Evolutionary conservation across 1,140 invertebrate genomes (phyloP), one percentile per base, ranked within the genome.

Genomic region (Drosophila setifemur): DNA sequence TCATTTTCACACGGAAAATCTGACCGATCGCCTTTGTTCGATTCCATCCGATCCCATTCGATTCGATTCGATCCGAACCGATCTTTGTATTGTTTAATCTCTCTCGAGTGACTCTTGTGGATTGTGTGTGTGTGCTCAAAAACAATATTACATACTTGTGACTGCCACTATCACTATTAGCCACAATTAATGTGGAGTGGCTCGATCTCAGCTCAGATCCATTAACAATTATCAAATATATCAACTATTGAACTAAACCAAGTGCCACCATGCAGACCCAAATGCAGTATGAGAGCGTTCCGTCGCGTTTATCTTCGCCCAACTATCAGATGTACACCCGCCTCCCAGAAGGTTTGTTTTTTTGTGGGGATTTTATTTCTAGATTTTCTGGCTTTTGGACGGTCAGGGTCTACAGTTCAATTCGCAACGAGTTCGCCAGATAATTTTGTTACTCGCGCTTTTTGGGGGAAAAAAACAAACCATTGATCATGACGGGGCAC

Each of bases 401-500:
- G 7, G 19, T 26, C 33, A 37, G 39, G 39, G 49, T 55, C 40
- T 67, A 39, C 31, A 43, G 58, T 64, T 67, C 64, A 55, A 50
- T 70, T 55, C 43, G 8, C 35, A 57, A 28, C 28, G 25, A 42
- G 64, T 37, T 69, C 61, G 69, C 69, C 31, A 42, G 45, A 48
- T 58, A 43, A 49, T 72, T 72, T 61, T 2, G 53, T 35, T 71
- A 50, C 43, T 63, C 23, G 54, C 8, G 58, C 58, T 40, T 48
- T 64, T 64, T 23, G 57, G 29, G 11, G 18, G n/a, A 40, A 19
- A 8, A 55, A 52, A 72, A 57, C n/a, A 71, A 71, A 49, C 54
- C 52, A 70, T 54, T 33, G 69, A 63, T 61, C 68, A 49, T 73
- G 69, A 73, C 69, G 25, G 42, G 25, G 69, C 68, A 64, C 28